Evolutionary conservation across 2,888 invertebrate species (phyloP).

Genomic region (Dione juno): DNA sequence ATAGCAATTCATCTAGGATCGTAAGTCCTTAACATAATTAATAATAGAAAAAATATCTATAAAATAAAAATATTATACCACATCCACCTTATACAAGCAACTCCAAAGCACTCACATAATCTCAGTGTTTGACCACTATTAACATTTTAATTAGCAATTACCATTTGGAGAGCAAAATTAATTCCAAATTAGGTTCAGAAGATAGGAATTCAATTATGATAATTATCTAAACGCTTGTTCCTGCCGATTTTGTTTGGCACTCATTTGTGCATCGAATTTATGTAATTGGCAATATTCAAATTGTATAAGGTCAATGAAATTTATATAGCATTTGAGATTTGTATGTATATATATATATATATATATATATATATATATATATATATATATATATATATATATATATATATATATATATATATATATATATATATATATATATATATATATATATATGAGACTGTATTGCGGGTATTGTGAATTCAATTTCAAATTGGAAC

Average conservation of each 20-base stretch:
- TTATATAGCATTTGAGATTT: background rate
- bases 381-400: no score
- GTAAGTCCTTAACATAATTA: no score
- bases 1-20: no score
- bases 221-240: slow-evolving; percentile 41
- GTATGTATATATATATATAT: no score
- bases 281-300: background rate
- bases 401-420: no score
- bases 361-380: no score
- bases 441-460: no score
- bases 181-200: slow-evolving; percentile 52
- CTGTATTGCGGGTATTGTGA: no score
- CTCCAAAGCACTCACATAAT: background rate
- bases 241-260: slow-evolving; percentile 37
- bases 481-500: no score
- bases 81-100: slow-evolving; percentile 15
- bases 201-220: slow-evolving; percentile 46
- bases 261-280: background rate
- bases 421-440: no score
- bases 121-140: slow-evolving; percentile 52
- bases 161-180: slow-evolving; percentile 54
- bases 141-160: slow-evolving; percentile 62
- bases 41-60: no score
- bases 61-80: slow-evolving; percentile 18
- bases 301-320: background rate